Evolutionary conservation across 2,113 vertebrate genomes (phyloP), one percentile per base, ranked within the genome.

Genomic region (Platichthys flesus): DNA sequence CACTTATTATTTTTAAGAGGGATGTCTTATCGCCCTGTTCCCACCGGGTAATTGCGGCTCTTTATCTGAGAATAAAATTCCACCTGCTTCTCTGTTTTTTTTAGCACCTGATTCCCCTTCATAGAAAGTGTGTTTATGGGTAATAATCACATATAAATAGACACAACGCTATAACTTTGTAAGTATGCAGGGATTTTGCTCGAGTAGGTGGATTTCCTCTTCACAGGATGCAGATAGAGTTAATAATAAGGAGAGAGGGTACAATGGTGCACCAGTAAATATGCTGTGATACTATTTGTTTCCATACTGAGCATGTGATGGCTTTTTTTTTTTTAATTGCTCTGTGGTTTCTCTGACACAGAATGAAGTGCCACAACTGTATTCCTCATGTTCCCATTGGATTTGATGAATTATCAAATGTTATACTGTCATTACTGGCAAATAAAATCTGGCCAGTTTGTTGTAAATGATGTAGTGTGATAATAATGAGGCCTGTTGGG

Each of bases 401-500:
- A 42, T 42, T 42, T 42, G 18, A 18, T 16, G 4, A 16, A 20
- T 15, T 51, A 51, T 20, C 14, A 16, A 51, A 16, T 49, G 16
- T 49, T 16, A 49, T 24, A 24, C 47, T 18, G 4, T 7, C 47
- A 18, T 51, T 51, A 51, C 15, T 7, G 18, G 47, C 15, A 20
- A 51, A 51, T 15, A 0, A 20, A 51, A 51, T 15, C 47, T 51
- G 47, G 15, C 47, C 47, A 51, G 40, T 42, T 42, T 10, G 40
- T 42, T 42, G 40, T 31, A 51, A 51, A 16, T 16, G 4, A 51
- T 18, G 47, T 28, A 40, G 31, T 31, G 31, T 15, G 28, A 15
- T 62, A 69, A 26, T 52, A 47, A 67, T 40, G 57, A 60, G n/a
- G 67, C 51, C 49, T 24, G 21, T 70, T 78, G 40, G 40, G 40